Evolutionary conservation across 2,113 vertebrate species (phyloP), one percentile per base, ranked within the genome.

Genomic region (Narcine bancroftii): DNA sequence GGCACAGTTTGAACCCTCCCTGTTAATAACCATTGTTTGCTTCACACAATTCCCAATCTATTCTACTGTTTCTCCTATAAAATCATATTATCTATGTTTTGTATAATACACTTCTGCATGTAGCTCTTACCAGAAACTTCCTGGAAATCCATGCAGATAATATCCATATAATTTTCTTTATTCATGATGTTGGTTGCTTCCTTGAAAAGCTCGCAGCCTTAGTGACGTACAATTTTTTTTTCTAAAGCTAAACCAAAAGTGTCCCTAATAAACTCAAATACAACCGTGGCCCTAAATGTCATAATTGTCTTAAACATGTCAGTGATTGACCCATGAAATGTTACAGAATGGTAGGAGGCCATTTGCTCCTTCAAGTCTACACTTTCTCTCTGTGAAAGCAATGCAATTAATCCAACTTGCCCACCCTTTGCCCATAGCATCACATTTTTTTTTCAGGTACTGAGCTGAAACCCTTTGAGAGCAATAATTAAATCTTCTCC

Each of bases 1-100:
- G 79, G 3, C 10, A 33, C 79, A 83, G 47, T 83, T 83, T 53
- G 47, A 83, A 83, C 29, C 26, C 47, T 83, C 47, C 79, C 29
- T 53, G 47, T 83, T 83, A 83, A 83, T 83, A n/a, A 56, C 79
- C 10, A 83, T 26, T 47, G 45, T 83, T 83, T 53, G 47, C 53
- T 83, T 83, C 79, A 83, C 50, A 83, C 29, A 83, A 53, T 11
- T n/a, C 47, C 47, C 79, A 83, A 83, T 56, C 79, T 47, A 83
- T 53, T 83, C 79, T 47, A 53, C 47, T 83, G 79, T 83, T 83
- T 53, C 77, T 81, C 26, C 47, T 53, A 83, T 83, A 83, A 83
- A 83, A 33, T 47, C 47, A 83, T 53, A 26, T 45, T 11, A 33
- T 83, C 26, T 29, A 29, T 33, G 11, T 47, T 17, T 53, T 53